A percentile compares a stretch with the other conserved stretches of the same genome.
These are phyloP conservation scores for Elegia similella DNA, from an alignment of 2,888 invertebrate genomes.

Conservation along the genomic window DNA sequence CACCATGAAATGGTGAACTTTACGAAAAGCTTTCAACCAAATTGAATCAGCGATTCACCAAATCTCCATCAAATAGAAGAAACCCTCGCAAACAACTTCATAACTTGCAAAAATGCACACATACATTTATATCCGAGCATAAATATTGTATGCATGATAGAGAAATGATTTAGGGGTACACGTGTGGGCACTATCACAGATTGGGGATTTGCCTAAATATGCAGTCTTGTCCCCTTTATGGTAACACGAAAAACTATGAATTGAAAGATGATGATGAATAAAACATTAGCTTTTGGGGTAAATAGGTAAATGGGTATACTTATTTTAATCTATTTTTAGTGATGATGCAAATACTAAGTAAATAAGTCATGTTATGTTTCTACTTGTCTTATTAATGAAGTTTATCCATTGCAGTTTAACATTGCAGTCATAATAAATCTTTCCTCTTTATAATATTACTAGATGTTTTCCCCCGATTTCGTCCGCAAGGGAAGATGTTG, in stretches of 20 bases:
- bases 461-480: too few relatives aligned
- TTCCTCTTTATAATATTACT: too few relatives aligned
- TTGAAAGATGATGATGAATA: conserved; percentile 10
- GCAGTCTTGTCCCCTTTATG: not conserved
- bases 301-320: not conserved
- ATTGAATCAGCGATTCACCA: conserved; percentile 1
- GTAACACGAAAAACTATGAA: conserved; percentile 3
- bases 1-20: not conserved
- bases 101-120: not conserved
- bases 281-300: not conserved
- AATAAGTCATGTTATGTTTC: not conserved
- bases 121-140: conserved; percentile 11
- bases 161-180: conserved; percentile 27
- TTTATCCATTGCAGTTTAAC: too few relatives aligned
- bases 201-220: conserved; percentile 26
- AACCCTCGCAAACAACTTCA: conserved; percentile 4
- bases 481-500: too few relatives aligned
- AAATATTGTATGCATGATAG: conserved; percentile 24
- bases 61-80: not conserved
- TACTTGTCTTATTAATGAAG: too few relatives aligned
- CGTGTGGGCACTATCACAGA: conserved; percentile 26
- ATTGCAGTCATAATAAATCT: too few relatives aligned
- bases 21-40: not conserved
- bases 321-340: not conserved
- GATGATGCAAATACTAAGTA: not conserved